phyloP scores from a whole-genome alignment of 2,888 invertebrate species.

The Nebria salina region DNA sequence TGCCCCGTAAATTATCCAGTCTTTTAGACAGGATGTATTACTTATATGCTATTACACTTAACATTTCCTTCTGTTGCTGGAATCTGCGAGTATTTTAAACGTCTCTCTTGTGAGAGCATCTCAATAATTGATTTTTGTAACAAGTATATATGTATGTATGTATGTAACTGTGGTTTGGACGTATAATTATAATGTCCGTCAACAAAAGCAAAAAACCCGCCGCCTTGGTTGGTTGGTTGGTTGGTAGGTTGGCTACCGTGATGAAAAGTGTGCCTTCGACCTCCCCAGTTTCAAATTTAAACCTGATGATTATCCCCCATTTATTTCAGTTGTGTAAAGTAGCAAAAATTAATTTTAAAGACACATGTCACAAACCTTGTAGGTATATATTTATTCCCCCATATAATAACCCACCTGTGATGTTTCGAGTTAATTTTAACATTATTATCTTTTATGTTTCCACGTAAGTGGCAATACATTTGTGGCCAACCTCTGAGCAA shows the following conservation, averaged over 20 bases:
- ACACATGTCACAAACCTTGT: constrained; percentile 31
- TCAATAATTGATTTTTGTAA: neutral
- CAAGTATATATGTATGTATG: neutral
- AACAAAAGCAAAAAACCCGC: too few species aligned
- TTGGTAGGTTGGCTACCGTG: neutral
- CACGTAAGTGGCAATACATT: neutral
- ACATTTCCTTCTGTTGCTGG: too few species aligned
- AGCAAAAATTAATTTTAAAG: constrained; percentile 32
- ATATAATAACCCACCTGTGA: neutral
- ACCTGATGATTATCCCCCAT: constrained; percentile 12
- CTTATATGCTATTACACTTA: too few species aligned
- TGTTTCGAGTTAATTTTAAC: neutral
- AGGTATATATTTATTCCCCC: constrained; percentile 1
- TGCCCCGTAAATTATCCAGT: too few species aligned
- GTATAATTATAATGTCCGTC: too few species aligned
- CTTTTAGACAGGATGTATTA: too few species aligned
- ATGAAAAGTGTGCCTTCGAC: constrained; percentile 3
- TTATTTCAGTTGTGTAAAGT: constrained; percentile 38
- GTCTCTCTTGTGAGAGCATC: neutral
- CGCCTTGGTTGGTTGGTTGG: neutral
- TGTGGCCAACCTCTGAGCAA: neutral
- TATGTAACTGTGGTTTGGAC: too few species aligned
- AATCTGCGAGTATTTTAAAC: too few species aligned
- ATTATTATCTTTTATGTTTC: constrained; percentile 11
- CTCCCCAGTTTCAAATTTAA: constrained; percentile 20